A percentile compares a stretch with the other conserved stretches of the same genome.
Evolutionary conservation across 2,888 invertebrate genomes (phyloP).

Genomic region (Trypoxylon attenuatum): DNA sequence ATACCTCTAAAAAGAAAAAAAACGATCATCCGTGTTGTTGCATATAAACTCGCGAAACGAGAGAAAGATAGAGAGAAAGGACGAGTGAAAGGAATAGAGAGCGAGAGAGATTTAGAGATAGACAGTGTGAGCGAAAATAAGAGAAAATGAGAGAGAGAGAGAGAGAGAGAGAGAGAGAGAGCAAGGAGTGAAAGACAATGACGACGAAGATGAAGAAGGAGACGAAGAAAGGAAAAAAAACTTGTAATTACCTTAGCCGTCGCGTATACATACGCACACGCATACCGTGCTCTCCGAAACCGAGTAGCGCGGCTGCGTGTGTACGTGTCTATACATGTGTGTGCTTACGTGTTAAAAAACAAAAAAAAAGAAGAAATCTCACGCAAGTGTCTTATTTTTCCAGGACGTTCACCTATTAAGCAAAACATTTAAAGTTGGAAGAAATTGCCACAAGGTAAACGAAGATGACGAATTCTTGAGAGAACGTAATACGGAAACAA

Average conservation of each 20-base stretch:
- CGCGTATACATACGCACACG: too few relatives aligned
- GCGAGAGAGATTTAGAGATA: conserved; percentile 18
- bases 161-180: too few relatives aligned
- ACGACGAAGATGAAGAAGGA: too few relatives aligned
- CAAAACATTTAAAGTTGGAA: conserved; percentile 10
- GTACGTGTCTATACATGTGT: conserved; percentile 60
- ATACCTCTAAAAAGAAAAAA: conserved; percentile 67
- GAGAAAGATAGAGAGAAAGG: conserved; percentile 48
- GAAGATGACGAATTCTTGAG: too few relatives aligned
- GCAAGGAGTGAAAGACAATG: too few relatives aligned
- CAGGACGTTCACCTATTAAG: conserved; percentile 56
- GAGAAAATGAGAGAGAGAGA: too few relatives aligned
- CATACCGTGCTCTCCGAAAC: too few relatives aligned
- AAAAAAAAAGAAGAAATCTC: conserved; percentile 61
- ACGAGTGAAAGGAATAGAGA: conserved; percentile 39
- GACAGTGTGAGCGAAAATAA: too few relatives aligned
- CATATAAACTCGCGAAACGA: conserved; percentile 55
- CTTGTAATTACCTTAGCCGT: conserved; percentile 65
- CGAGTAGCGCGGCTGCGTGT: conserved; percentile 58
- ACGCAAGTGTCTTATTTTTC: conserved; percentile 69
- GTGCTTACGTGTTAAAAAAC: conserved; percentile 27
- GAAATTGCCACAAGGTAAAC: too few relatives aligned
- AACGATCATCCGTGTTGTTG: conserved; percentile 60
- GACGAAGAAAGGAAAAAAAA: conserved; percentile 52
- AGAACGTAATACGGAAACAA: too few relatives aligned